Base-by-base conservation (phyloP, 1,140 invertebrate species). In the Hormaphis cornu region DNA sequence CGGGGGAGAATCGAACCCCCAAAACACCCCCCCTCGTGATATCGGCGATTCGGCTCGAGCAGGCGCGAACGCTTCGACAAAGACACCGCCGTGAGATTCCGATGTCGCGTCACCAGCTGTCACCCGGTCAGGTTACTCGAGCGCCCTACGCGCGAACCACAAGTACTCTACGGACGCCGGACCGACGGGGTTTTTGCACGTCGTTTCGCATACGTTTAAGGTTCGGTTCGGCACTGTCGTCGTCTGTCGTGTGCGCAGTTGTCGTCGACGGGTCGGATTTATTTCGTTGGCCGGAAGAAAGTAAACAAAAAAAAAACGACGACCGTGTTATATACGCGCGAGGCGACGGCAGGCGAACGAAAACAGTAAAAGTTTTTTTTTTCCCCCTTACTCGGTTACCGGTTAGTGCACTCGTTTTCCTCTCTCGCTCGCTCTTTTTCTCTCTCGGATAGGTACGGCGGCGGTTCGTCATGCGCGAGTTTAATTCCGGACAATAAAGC, bases 401-500 rank as follows among this genome's bases (percentile, higher is more conserved):
- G n/a, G n/a, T 28, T 54, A 16, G 26, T 20, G 16, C 10, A n/a
- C 18, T 30, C 33, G 18, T 18, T 12, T 18, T 33, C 30, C 28
- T 20, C 42, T 48, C 10, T 48, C 22, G 10, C 20, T 12, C 16
- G 20, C 28, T 4, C 18, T 22, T 12, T 7, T 14, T 18, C 18
- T 3, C 9, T 2, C 28, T 6, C n/a, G n/a, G 9, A 30, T 14
- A n/a, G 22, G 33, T 20, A 35, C 53, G 22, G 33, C n/a, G 26
- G 58, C 59, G 20, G 59, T 63, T 44, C 59, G 59, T 63, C 59
- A 63, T 63, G 59, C 48, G 59, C 42, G 59, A 63, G 48, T 63
- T 63, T 48, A 63, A 63, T 63, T 63, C 59, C 59, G 59, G 59
- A 63, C 59, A 63, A 63, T 63, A 63, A 63, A 63, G 59, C 59